These are phyloP conservation scores for Cacajao melanocephalus DNA, from an alignment of 2,797 vertebrate species.

Conservation along the genomic window DNA sequence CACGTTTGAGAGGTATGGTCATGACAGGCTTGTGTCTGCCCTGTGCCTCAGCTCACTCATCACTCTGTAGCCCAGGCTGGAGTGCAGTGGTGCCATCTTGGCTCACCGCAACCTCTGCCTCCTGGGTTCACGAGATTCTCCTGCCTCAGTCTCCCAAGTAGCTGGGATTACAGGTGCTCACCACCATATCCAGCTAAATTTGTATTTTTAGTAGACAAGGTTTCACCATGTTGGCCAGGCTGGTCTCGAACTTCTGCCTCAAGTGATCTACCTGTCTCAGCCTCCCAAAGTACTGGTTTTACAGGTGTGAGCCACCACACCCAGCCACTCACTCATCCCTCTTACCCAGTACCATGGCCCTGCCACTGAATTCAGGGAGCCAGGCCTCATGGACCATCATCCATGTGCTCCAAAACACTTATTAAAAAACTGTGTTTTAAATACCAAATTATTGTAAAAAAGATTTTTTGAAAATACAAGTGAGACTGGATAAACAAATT, in stretches of 20 bases:
- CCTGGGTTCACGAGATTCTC: background rate
- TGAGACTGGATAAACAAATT: background rate
- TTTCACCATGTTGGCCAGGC: background rate
- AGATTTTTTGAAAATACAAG: background rate
- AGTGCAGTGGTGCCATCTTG: background rate
- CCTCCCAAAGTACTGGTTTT: background rate
- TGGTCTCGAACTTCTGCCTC: background rate
- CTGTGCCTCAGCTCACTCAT: background rate
- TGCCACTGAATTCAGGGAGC: background rate
- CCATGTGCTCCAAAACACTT: background rate
- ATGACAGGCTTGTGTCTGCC: background rate
- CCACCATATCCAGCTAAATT: background rate
- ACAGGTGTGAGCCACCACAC: background rate
- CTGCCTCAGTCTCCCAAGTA: background rate
- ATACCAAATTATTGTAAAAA: background rate
- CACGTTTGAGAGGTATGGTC: background rate
- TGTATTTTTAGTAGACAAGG: background rate
- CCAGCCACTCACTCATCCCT: background rate
- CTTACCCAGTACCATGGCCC: background rate
- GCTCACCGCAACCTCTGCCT: background rate
- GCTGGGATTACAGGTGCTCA: background rate
- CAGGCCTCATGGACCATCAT: background rate
- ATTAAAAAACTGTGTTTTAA: background rate
- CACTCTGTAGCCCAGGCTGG: background rate
- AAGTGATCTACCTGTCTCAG: background rate